A percentile compares a stretch with the other conserved stretches of the same genome.
Conservation (phyloP, 2,113 vertebrate species). For the Sula dactylatra region DNA sequence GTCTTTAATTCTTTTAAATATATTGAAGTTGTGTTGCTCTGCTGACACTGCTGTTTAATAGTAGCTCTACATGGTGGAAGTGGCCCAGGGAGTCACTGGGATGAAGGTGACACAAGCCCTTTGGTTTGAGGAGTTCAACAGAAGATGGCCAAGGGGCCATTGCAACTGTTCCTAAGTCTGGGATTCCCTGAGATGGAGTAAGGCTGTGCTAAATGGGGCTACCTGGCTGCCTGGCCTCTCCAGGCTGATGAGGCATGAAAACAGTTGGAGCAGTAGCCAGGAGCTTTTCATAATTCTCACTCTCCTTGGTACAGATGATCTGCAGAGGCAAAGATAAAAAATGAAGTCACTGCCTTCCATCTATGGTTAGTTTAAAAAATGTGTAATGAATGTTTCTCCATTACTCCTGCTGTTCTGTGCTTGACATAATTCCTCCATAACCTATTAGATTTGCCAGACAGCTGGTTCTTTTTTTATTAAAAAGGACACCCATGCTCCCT, state of each 20-base stretch:
- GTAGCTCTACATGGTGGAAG: neutral
- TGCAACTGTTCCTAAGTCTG: neutral
- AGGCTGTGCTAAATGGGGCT: neutral
- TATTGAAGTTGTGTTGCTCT: neutral
- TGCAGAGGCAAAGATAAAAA: constrained; percentile 29
- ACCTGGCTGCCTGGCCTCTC: neutral
- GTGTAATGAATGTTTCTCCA: constrained; percentile 8
- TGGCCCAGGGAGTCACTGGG: neutral
- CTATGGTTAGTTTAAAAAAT: constrained; percentile 27
- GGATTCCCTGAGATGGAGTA: neutral
- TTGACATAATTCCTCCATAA: neutral
- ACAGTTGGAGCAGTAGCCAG: neutral
- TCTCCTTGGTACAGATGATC: neutral
- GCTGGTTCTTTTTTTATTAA: neutral
- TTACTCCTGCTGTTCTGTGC: neutral
- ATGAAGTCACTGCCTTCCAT: neutral
- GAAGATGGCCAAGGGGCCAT: neutral
- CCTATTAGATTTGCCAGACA: constrained; percentile 6
- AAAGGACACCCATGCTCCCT: neutral
- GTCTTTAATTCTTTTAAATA: neutral
- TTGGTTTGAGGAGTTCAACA: neutral
- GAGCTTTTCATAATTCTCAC: constrained; percentile 17
- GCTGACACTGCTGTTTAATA: neutral
- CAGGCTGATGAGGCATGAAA: constrained; percentile 31
- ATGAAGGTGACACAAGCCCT: neutral